Conservation (phyloP, 92 coral and sea anemone species). For the Porites cylindrica region DNA sequence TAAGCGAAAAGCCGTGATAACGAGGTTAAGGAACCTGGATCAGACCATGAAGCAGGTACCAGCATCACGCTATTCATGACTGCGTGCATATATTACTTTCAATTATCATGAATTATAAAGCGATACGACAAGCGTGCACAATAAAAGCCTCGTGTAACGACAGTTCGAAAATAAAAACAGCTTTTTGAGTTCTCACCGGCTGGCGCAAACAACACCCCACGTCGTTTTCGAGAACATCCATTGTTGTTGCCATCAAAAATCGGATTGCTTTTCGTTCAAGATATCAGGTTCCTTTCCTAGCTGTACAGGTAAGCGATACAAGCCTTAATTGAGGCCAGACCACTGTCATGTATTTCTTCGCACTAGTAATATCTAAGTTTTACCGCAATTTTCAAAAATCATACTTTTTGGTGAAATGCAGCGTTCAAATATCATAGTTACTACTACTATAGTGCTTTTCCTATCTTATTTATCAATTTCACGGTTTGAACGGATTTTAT, state of each 20-base stretch:
- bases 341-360: too few species aligned
- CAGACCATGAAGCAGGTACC: constrained; percentile 33
- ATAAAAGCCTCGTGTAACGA: constrained; percentile 40
- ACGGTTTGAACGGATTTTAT: neutral
- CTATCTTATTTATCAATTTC: neutral
- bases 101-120: constrained; percentile 29
- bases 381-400: too few species aligned
- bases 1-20: neutral
- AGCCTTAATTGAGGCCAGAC: too few species aligned
- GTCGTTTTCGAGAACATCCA: neutral
- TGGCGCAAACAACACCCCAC: too few species aligned
- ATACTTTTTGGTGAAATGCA: too few species aligned
- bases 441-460: neutral
- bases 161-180: constrained; percentile 2
- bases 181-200: neutral
- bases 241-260: neutral
- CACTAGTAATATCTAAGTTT: too few species aligned
- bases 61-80: neutral
- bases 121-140: constrained; percentile 15
- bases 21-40: neutral
- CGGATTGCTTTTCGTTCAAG: neutral
- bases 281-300: neutral
- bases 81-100: neutral
- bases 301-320: constrained; percentile 7
- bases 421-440: too few species aligned